Evolutionary conservation across 2,888 invertebrate species (phyloP).

Genomic region (Phaonia tiefii): DNA sequence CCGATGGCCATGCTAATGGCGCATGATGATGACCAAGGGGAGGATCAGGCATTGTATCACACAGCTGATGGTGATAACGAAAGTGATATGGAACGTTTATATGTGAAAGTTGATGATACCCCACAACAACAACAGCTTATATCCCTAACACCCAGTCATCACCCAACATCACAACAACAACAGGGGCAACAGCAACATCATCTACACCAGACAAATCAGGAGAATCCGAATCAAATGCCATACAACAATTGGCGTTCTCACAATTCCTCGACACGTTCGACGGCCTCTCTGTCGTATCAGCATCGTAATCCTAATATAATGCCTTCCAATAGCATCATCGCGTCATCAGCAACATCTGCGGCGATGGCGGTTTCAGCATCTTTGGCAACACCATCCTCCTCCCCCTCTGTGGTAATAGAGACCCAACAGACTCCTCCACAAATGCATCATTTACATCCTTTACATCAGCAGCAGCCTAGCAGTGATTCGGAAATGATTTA

Average conservation of each 20-base stretch:
- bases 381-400: constrained; percentile 29
- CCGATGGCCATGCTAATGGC: constrained; percentile 78
- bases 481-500: constrained; percentile 78
- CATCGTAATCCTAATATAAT: constrained; percentile 55
- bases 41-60: constrained; percentile 75
- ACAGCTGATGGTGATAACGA: constrained; percentile 77
- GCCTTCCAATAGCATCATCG: constrained; percentile 28
- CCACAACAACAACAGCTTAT: constrained; percentile 71
- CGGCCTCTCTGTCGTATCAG: constrained; percentile 54
- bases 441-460: constrained; percentile 62
- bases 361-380: constrained; percentile 51
- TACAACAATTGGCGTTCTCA: constrained; percentile 67
- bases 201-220: constrained; percentile 58
- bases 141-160: constrained; percentile 57
- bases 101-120: constrained; percentile 79
- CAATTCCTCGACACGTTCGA: constrained; percentile 63
- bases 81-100: constrained; percentile 78
- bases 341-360: constrained; percentile 61
- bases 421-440: constrained; percentile 36
- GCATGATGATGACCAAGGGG: constrained; percentile 71
- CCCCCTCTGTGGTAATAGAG: background rate
- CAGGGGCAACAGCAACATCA: background rate
- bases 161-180: constrained; percentile 53
- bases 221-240: constrained; percentile 53
- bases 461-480: constrained; percentile 63